phyloP scores from a whole-genome alignment of 1,140 invertebrate genomes.

The Zaprionus nigranus region DNA sequence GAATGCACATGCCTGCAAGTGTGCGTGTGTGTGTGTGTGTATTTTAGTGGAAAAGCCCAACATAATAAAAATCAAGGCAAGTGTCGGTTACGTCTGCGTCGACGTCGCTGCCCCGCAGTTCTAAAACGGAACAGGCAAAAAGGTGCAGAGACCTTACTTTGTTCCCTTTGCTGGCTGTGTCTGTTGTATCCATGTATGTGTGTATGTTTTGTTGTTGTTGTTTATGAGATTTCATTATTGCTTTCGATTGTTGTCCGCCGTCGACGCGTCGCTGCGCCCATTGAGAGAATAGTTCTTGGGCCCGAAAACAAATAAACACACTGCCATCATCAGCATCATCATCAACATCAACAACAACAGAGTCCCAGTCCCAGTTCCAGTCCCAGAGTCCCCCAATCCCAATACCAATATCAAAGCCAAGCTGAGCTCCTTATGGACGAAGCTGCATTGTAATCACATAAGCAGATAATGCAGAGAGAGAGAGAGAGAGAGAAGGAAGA shows the following conservation, averaged over 20 bases:
- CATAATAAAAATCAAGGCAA: slow-evolving; percentile 81
- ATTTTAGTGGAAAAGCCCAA: slow-evolving; percentile 65
- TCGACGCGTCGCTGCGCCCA: slow-evolving; percentile 35
- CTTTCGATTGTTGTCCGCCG: slow-evolving; percentile 71
- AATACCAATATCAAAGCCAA: slow-evolving; percentile 5
- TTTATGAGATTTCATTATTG: slow-evolving; percentile 81
- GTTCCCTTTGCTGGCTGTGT: slow-evolving; percentile 14
- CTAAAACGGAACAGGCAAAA: slow-evolving; percentile 34
- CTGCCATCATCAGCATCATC: slow-evolving; percentile 44
- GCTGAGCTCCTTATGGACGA: slow-evolving; percentile 51
- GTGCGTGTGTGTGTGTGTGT: slow-evolving; percentile 4
- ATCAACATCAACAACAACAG: slow-evolving; percentile 23
- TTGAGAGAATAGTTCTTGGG: slow-evolving; percentile 65
- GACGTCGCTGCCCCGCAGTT: slow-evolving; percentile 19
- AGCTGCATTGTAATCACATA: slow-evolving; percentile 68
- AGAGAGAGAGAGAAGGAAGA: not conserved
- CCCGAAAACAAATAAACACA: slow-evolving; percentile 76
- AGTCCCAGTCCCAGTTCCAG: slow-evolving; percentile 16
- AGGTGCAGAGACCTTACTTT: slow-evolving; percentile 29
- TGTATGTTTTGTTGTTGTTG: slow-evolving; percentile 43
- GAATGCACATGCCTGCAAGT: slow-evolving; percentile 21
- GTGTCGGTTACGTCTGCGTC: slow-evolving; percentile 58
- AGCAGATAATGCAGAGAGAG: slow-evolving; percentile 55
- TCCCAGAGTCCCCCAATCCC: slow-evolving; percentile 22
- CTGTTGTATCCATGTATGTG: slow-evolving; percentile 13